Evolutionary conservation across 2,113 vertebrate species (phyloP).

Genomic region (Petroica traversi): DNA sequence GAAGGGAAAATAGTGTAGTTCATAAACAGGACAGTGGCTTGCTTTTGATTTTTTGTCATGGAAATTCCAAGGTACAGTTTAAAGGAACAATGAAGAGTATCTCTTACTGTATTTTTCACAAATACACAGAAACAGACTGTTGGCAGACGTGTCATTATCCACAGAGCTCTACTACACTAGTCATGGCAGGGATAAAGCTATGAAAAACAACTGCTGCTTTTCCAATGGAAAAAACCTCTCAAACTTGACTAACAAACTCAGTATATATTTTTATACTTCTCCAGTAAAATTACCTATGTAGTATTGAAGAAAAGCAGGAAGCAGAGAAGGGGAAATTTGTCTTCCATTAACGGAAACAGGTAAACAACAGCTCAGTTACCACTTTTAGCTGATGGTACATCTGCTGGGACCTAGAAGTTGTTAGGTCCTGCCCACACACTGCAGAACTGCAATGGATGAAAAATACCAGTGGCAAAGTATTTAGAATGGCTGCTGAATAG

Average conservation of each 20-base stretch:
- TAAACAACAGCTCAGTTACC: neutral
- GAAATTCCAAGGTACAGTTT: neutral
- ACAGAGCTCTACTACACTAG: neutral
- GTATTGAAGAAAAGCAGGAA: neutral
- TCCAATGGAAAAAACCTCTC: neutral
- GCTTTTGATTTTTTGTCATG: neutral
- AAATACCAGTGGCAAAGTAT: neutral
- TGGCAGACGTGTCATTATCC: neutral
- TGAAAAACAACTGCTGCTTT: neutral
- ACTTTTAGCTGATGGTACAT: neutral
- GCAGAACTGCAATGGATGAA: neutral
- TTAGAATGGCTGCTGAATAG: neutral
- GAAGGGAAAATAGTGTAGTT: neutral
- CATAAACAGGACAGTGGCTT: neutral
- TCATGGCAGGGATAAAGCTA: neutral
- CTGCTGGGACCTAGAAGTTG: neutral
- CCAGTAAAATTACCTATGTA: neutral
- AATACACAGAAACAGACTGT: neutral
- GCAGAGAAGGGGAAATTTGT: neutral
- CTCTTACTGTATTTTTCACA: neutral
- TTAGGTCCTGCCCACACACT: neutral
- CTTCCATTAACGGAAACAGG: neutral
- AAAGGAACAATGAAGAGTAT: neutral
- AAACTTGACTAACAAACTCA: neutral
- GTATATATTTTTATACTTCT: neutral